Conservation (phyloP, 23 tunicate genomes). For the Trididemnum miniatum region DNA sequence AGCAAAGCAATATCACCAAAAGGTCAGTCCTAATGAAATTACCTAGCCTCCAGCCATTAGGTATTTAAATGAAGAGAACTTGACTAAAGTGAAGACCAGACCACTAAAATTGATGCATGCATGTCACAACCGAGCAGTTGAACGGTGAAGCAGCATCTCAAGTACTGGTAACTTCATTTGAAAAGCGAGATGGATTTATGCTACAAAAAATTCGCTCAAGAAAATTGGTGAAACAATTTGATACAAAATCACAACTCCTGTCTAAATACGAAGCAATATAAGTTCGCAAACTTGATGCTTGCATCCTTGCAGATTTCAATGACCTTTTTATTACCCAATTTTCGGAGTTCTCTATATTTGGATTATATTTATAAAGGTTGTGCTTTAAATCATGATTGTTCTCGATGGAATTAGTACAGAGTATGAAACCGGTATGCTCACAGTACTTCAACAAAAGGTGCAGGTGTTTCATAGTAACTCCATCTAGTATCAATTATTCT, state of each 20-base stretch:
- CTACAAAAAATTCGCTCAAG: conserved; percentile 7
- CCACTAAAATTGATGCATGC: background rate
- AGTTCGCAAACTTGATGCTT: background rate
- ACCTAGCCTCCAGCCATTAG: conserved; percentile 14
- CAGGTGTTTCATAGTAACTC: too few relatives aligned
- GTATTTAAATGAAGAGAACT: conserved; percentile 4
- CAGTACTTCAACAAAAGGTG: too few relatives aligned
- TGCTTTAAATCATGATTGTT: too few relatives aligned
- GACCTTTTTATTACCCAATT: too few relatives aligned
- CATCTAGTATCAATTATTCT: too few relatives aligned
- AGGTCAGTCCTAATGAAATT: conserved; percentile 12
- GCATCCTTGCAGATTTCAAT: too few relatives aligned
- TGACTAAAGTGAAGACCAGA: background rate
- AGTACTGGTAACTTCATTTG: background rate
- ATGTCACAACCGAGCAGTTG: conserved; percentile 11
- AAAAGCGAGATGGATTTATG: background rate
- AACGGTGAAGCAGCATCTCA: conserved; percentile 17
- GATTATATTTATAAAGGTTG: too few relatives aligned
- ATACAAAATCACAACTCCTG: conserved; percentile 15
- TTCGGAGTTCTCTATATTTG: too few relatives aligned
- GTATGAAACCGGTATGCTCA: too few relatives aligned
- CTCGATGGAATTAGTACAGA: too few relatives aligned
- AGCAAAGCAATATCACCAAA: conserved; percentile 19
- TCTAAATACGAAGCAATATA: background rate
- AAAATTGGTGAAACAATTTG: background rate